Conservation (phyloP, 2,797 vertebrate genomes). For the Hephaestus fuliginosus region DNA sequence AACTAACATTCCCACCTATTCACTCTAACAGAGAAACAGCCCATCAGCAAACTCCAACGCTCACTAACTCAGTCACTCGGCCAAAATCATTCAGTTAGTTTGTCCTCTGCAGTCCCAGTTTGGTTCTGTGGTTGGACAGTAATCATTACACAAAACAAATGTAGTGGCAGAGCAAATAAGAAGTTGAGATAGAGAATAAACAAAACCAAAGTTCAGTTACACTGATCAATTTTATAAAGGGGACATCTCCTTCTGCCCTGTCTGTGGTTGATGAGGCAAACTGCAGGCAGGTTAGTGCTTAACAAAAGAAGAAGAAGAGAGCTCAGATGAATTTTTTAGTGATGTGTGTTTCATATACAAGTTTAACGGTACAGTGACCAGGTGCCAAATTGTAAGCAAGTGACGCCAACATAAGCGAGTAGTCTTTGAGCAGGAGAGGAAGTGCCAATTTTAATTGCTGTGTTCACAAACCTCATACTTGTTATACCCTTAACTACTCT, state of each 20-base stretch:
- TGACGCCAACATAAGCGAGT: no score
- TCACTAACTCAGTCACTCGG: no score
- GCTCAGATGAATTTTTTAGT: neutral
- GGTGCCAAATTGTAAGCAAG: no score
- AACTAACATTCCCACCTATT: no score
- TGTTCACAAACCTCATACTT: no score
- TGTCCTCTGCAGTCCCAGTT: neutral
- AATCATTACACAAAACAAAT: slow-evolving; percentile 63
- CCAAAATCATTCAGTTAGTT: neutral
- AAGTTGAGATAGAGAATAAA: slow-evolving; percentile 51
- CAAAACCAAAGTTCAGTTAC: slow-evolving; percentile 71
- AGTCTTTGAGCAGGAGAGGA: no score
- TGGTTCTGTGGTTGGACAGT: slow-evolving; percentile 1
- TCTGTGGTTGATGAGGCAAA: slow-evolving; percentile 20
- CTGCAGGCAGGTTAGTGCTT: slow-evolving; percentile 50
- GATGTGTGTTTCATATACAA: neutral
- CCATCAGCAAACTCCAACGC: no score
- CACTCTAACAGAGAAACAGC: no score
- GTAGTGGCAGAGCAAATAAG: slow-evolving; percentile 46
- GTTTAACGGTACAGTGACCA: neutral
- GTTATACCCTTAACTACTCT: no score
- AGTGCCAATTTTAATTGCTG: no score
- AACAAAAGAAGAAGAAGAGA: neutral
- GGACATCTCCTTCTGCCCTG: slow-evolving; percentile 6
- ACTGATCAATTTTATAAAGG: slow-evolving; percentile 35